Conservation (phyloP, 2,113 vertebrate genomes). For the Suncus etruscus region DNA sequence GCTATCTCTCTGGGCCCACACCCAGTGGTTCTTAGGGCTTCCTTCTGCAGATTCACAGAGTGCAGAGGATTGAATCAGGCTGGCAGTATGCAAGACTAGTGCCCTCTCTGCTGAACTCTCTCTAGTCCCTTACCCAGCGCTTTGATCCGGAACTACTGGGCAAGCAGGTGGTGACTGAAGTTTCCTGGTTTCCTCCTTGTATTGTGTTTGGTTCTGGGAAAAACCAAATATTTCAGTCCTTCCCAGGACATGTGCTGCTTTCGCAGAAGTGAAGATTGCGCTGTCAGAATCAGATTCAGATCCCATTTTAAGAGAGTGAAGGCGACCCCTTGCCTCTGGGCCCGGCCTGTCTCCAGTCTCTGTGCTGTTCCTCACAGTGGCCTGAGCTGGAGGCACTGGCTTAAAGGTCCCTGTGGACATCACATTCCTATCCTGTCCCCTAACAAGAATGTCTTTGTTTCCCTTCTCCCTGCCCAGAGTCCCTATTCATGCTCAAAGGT, state of each 20-base stretch:
- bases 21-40: no score
- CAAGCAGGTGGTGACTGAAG: background rate
- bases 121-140: background rate
- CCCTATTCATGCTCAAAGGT: background rate
- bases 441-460: background rate
- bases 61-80: no score
- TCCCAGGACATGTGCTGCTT: background rate
- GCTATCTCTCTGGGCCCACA: no score
- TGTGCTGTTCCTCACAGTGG: background rate
- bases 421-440: background rate
- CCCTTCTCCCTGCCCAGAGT: conserved; percentile 14
- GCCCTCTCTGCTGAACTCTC: background rate
- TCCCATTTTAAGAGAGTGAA: background rate
- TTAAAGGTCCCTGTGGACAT: background rate
- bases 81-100: no score
- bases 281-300: background rate
- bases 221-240: background rate
- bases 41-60: no score
- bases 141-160: background rate
- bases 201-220: background rate
- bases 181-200: background rate
- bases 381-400: background rate
- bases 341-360: background rate
- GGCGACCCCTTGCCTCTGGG: background rate
- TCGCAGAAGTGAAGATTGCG: background rate